phyloP scores from a whole-genome alignment of 2,888 invertebrate genomes.

The Harpalus rubripes region DNA sequence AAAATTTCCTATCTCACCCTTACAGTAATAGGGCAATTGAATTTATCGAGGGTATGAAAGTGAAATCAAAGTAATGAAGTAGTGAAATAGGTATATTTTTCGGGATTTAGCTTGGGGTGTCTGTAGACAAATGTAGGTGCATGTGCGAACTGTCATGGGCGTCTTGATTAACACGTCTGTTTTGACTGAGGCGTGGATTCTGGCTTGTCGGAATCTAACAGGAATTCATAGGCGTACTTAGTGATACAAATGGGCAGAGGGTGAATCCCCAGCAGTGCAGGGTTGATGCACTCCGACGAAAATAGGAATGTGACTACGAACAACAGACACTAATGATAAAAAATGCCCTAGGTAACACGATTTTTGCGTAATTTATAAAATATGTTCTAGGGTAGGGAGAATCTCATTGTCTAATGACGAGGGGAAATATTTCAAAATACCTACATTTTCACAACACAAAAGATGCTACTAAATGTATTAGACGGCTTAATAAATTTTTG shows the following conservation, averaged over 20 bases:
- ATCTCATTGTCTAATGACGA: conserved; percentile 43
- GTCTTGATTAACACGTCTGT: conserved; percentile 61
- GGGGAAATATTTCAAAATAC: conserved; percentile 38
- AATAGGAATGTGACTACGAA: conserved; percentile 55
- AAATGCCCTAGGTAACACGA: conserved; percentile 52
- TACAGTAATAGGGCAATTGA: not conserved
- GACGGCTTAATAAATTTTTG: conserved; percentile 12
- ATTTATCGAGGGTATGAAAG: not conserved
- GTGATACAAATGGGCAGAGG: conserved; percentile 62
- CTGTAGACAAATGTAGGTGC: conserved; percentile 44
- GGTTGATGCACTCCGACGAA: conserved; percentile 60
- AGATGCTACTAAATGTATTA: conserved; percentile 20
- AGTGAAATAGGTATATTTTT: conserved; percentile 41
- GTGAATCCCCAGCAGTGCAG: conserved; percentile 52
- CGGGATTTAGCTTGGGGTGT: conserved; percentile 30
- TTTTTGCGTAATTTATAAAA: conserved; percentile 54
- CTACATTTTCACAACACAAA: conserved; percentile 3
- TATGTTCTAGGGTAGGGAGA: conserved; percentile 44
- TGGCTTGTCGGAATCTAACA: conserved; percentile 53
- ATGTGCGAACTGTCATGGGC: conserved; percentile 31
- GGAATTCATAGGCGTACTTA: conserved; percentile 66
- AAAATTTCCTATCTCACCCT: not conserved
- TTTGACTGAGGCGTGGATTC: conserved; percentile 56
- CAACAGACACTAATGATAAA: conserved; percentile 58
- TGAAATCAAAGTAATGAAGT: conserved; percentile 46